Evolutionary conservation across 2,888 invertebrate species (phyloP), one percentile per base, ranked within the genome.

Genomic region (Monopis laevigella): DNA sequence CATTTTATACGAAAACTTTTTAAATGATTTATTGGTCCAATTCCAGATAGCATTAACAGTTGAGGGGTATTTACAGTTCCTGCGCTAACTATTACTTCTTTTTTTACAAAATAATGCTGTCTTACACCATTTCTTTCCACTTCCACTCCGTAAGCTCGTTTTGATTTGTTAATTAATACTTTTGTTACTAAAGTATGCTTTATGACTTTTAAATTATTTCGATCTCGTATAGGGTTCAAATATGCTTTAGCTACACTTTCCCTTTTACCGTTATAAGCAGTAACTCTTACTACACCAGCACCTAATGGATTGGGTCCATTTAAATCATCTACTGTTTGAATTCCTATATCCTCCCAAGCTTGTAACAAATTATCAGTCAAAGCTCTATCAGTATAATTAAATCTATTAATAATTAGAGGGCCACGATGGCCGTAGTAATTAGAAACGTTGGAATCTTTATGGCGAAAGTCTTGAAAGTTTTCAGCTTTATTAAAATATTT

Each of bases 401-500:
- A 78, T 11, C 59, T 65, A 21, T 75, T 75, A 24, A 83, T 51
- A 39, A 56, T 48, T n/a, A 85, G 54, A 5, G 75, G 82, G 1
- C 84, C 84, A 5, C 65, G 48, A 0, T 53, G 52, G 1, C 80
- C 80, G 45, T 82, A 81, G 28, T 55, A 53, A 2, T 58, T 39
- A 2, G 44, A 50, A 2, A 66, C 45, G 0, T 36, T n/a, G 3
- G 36, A 44, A 48, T 64, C 49, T 21, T 50, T 48, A 8, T 58
- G 41, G 8, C 59, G 11, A 44, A 47, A 13, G 26, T 63, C 53
- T 48, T 72, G 65, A 7, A 66, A 52, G 45, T 70, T 77, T 60
- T 86, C 80, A 1, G 73, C 67, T 50, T 84, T 84, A 14, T 67
- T 71, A n/a, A 70, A 81, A 47, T 82, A 85, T 3, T 67, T 51